Evolutionary conservation across 2,113 vertebrate genomes (phyloP), one percentile per base, ranked within the genome.

Genomic region (Podilymbus podiceps): DNA sequence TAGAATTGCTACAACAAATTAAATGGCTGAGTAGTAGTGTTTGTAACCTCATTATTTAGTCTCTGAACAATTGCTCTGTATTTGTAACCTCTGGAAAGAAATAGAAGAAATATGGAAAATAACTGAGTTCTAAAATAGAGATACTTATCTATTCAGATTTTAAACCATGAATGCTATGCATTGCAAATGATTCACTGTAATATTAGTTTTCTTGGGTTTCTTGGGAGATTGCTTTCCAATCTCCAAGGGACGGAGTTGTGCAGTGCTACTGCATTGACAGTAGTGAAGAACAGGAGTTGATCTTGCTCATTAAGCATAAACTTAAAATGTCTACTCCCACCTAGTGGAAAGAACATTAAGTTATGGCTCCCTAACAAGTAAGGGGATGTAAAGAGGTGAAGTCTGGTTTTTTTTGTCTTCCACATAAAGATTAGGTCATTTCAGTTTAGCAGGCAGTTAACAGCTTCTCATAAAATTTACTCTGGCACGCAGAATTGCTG

Each of bases 401-500:
- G 18, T 20, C 59, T 30, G 21, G 27, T 24, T 47, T 77, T 58
- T 71, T 40, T 0, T 13, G 12, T 23, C 25, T 49, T 53, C n/a
- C 21, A 1, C 5, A 4, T 19, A 50, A 59, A 56, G 18, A 12
- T 2, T 5, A 66, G 40, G 3, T 72, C 33, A 58, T 8, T 30
- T 64, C 59, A 31, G 27, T 30, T 62, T 9, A 89, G 63, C 59
- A 75, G 28, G 14, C n/a, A 86, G n/a, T 15, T 71, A 30, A 59
- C 0, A 1, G 42, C 23, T 58, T 64, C 28, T 85, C 49, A 33
- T 52, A 31, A 82, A 35, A 19, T 11, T 56, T 12, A 11, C 35
- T 15, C 15, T 72, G 64, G 15, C 52, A 13, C 44, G 85, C 94
- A 99, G 99, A 98, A 53, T 98, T 99, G 5, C 96, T 98, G 85